These are phyloP conservation scores for Contarinia nasturtii DNA, from an alignment of 1,140 invertebrate genomes.

Conservation along the genomic window DNA sequence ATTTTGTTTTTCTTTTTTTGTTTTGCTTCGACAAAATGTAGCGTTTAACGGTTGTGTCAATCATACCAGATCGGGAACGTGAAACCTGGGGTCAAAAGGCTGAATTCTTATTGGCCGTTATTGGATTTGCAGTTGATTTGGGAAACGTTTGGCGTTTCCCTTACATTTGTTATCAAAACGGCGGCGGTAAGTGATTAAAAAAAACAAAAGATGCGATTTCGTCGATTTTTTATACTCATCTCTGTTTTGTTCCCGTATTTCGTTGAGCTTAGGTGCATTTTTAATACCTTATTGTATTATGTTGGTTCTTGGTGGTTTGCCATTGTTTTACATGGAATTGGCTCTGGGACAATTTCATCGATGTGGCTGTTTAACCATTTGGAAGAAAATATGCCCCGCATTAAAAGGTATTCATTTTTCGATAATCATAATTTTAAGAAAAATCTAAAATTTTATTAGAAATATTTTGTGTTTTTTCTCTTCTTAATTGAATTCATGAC, in stretches of 20 bases:
- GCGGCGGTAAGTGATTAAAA: constrained; percentile 36
- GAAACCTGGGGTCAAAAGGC: constrained; percentile 71
- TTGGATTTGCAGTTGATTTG: constrained; percentile 72
- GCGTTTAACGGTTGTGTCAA: constrained; percentile 25
- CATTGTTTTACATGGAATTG: constrained; percentile 87
- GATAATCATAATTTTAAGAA: too few species aligned
- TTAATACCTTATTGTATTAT: constrained; percentile 84
- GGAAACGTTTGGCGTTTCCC: constrained; percentile 69
- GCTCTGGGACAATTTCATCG: constrained; percentile 84
- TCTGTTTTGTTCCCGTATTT: too few species aligned
- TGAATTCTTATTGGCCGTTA: constrained; percentile 70
- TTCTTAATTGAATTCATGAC: too few species aligned
- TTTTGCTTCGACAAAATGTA: constrained; percentile 24
- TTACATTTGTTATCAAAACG: constrained; percentile 65
- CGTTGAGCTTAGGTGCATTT: constrained; percentile 66
- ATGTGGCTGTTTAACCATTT: constrained; percentile 80
- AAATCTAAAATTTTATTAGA: too few species aligned
- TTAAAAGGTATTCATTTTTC: constrained; percentile 62
- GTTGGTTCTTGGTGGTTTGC: constrained; percentile 76
- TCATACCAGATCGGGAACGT: constrained; percentile 35
- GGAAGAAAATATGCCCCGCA: constrained; percentile 88
- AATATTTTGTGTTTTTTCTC: too few species aligned
- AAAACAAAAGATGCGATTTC: too few species aligned
- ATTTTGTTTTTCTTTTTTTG: too few species aligned
- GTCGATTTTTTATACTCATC: too few species aligned